phyloP scores from a whole-genome alignment of 2,888 invertebrate genomes.

The Caenorhabditis sulstoni region DNA sequence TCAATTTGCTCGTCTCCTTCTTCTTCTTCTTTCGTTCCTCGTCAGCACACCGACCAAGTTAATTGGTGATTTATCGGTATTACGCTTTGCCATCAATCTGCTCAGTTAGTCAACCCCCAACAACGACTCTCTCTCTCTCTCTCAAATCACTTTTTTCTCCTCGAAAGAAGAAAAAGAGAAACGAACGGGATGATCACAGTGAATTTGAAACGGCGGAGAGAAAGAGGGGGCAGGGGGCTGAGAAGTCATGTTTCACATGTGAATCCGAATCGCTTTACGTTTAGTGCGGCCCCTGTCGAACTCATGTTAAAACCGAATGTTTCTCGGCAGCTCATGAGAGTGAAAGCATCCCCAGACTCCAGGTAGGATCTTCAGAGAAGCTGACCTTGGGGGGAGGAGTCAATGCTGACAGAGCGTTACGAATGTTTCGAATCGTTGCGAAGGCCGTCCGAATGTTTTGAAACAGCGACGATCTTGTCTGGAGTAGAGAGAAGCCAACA shows the following conservation, averaged over 20 bases:
- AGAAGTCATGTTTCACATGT: conserved; percentile 52
- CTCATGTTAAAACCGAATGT: conserved; percentile 8
- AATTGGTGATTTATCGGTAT: conserved; percentile 61
- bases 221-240: no score
- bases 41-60: conserved; percentile 50
- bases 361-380: no score
- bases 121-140: no score
- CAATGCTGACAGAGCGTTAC: no score
- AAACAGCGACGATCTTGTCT: no score
- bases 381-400: no score
- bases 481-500: background rate
- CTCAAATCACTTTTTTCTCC: conserved; percentile 9
- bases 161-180: conserved; percentile 6
- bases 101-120: conserved; percentile 26
- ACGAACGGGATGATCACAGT: background rate
- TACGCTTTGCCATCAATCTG: conserved; percentile 56
- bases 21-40: conserved; percentile 14
- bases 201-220: conserved; percentile 3
- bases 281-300: conserved; percentile 4
- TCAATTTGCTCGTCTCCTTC: conserved; percentile 36
- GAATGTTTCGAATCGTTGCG: no score
- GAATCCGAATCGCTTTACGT: conserved; percentile 48
- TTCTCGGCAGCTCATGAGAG: no score
- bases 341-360: no score
- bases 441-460: no score